Evolutionary conservation across 2,888 invertebrate species (phyloP).

Genomic region (Calliopum simillimum): DNA sequence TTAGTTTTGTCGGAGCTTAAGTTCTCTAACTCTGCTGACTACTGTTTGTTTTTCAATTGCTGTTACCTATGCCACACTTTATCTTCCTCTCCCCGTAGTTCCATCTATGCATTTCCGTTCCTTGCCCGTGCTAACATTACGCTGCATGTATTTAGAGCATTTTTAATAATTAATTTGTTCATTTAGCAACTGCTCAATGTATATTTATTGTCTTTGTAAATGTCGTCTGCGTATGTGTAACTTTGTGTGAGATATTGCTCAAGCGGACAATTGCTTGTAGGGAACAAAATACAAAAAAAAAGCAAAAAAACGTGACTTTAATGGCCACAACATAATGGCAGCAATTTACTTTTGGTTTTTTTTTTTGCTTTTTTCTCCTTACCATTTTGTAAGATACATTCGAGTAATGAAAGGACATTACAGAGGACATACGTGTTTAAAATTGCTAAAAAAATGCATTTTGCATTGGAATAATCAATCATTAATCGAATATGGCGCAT

Average conservation of each 20-base stretch:
- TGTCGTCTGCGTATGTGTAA: too few relatives aligned
- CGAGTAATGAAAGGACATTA: neutral
- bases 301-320: neutral
- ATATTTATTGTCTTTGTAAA: neutral
- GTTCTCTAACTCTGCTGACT: too few relatives aligned
- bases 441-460: neutral
- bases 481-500: constrained; percentile 30
- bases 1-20: too few relatives aligned
- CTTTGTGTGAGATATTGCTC: too few relatives aligned
- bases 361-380: too few relatives aligned
- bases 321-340: constrained; percentile 27
- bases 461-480: constrained; percentile 19
- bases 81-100: neutral
- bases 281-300: neutral
- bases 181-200: constrained; percentile 31
- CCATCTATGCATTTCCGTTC: neutral
- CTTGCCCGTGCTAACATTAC: constrained; percentile 47
- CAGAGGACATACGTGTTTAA: neutral
- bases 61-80: neutral
- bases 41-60: neutral
- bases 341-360: constrained; percentile 20
- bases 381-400: too few relatives aligned
- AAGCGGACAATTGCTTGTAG: too few relatives aligned
- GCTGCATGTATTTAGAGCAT: neutral
- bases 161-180: constrained; percentile 34